Evolutionary conservation across 2,888 invertebrate species (phyloP).

Genomic region (Teleiodes luculella): DNA sequence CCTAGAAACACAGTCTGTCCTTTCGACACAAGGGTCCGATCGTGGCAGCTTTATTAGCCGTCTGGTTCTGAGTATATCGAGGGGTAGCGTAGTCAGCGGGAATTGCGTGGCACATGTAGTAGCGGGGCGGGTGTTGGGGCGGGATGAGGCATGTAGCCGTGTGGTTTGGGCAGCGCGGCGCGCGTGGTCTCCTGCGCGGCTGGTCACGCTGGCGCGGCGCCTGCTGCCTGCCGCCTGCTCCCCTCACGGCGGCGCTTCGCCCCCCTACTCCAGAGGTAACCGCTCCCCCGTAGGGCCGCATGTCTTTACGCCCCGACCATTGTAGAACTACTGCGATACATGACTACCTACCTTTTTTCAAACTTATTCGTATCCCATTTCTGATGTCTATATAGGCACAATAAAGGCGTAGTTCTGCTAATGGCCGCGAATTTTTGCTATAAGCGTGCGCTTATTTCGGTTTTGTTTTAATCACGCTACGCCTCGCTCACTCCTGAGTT

Average conservation of each 20-base stretch:
- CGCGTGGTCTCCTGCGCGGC: conserved; percentile 66
- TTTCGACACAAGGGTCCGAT: neutral
- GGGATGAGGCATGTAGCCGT: conserved; percentile 56
- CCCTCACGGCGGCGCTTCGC: conserved; percentile 83
- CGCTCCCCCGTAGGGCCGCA: conserved; percentile 22
- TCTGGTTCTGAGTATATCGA: conserved; percentile 15
- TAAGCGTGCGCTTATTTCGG: conserved; percentile 14
- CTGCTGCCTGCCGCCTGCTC: conserved; percentile 85
- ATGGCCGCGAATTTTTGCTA: conserved; percentile 26
- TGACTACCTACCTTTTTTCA: no score
- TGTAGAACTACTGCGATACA: neutral
- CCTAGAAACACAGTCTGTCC: neutral
- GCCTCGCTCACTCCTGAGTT: neutral
- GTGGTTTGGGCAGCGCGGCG: conserved; percentile 68
- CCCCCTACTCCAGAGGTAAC: conserved; percentile 85
- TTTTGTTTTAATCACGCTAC: conserved; percentile 6
- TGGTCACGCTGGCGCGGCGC: conserved; percentile 73
- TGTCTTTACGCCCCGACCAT: conserved; percentile 11
- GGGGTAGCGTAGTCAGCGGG: conserved; percentile 21
- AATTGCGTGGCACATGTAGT: conserved; percentile 55
- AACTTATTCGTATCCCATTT: neutral
- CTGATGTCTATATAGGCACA: neutral
- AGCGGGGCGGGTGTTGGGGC: conserved; percentile 29
- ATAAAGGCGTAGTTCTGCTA: conserved; percentile 25
- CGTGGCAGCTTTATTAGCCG: conserved; percentile 1